Evolutionary conservation across 2,797 vertebrate species (phyloP).

Genomic region (Coranthus polyacanthus): DNA sequence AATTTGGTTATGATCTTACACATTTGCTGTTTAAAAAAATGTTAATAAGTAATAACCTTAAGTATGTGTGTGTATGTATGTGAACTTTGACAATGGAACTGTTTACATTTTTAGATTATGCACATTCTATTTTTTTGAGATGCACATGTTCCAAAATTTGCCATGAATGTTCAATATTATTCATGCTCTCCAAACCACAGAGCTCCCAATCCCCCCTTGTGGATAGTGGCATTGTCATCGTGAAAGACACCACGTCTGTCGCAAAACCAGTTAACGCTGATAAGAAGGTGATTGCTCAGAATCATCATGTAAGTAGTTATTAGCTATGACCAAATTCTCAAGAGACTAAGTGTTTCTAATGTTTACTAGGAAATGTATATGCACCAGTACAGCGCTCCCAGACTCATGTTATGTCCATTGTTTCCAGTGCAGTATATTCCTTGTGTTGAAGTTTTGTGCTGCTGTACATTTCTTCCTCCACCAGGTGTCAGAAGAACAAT

Average conservation of each 20-base stretch:
- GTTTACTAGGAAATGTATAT: conserved; percentile 21
- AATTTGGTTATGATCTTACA: too few relatives aligned
- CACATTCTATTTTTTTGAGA: too few relatives aligned
- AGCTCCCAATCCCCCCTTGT: conserved; percentile 66
- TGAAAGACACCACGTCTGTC: conserved; percentile 64
- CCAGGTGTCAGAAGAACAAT: conserved; percentile 88
- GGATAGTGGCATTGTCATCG: conserved; percentile 65
- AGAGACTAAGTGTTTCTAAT: not conserved
- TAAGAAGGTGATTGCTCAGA: conserved; percentile 47
- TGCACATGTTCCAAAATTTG: conserved; percentile 4
- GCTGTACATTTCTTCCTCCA: conserved; percentile 48
- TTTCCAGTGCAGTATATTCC: too few relatives aligned
- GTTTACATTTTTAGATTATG: too few relatives aligned
- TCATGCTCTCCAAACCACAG: conserved; percentile 69
- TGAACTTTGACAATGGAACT: too few relatives aligned
- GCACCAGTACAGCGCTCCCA: conserved; percentile 54
- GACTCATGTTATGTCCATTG: not conserved
- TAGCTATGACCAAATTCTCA: not conserved
- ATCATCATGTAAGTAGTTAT: conserved; percentile 67
- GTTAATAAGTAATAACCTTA: too few relatives aligned
- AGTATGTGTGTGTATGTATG: too few relatives aligned
- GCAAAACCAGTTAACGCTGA: conserved; percentile 42
- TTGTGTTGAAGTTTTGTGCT: conserved; percentile 14
- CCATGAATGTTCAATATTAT: conserved; percentile 32
- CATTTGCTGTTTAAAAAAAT: too few relatives aligned